These are phyloP conservation scores for Scelioninae gen. 1 DNA, from an alignment of 2,888 invertebrate species.

Conservation along the genomic window DNA sequence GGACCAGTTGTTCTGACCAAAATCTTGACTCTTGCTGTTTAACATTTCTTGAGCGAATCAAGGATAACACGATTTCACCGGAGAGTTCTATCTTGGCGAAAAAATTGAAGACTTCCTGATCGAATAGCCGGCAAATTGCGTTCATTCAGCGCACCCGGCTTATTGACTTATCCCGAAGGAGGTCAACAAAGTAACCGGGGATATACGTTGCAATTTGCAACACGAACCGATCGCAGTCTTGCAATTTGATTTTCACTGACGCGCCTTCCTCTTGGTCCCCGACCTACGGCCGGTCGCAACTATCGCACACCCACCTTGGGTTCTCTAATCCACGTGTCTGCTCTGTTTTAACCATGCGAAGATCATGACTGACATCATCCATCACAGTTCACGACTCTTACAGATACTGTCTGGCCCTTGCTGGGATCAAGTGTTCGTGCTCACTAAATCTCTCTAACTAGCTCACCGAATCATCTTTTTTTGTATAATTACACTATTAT, in stretches of 20 bases:
- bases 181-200: slow-evolving; percentile 53
- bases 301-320: slow-evolving; percentile 47
- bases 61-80: slow-evolving; percentile 29
- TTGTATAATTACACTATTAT: neutral
- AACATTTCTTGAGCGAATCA: slow-evolving; percentile 22
- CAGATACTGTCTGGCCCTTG: slow-evolving; percentile 78
- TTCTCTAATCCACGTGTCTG: slow-evolving; percentile 55
- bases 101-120: slow-evolving; percentile 58
- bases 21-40: slow-evolving; percentile 17
- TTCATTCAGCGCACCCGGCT: slow-evolving; percentile 47
- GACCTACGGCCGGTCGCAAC: slow-evolving; percentile 44
- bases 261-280: slow-evolving; percentile 58
- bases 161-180: slow-evolving; percentile 62
- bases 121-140: slow-evolving; percentile 54
- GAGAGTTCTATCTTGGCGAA: slow-evolving; percentile 21
- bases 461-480: slow-evolving; percentile 66
- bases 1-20: slow-evolving; percentile 9
- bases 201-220: slow-evolving; percentile 62
- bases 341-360: slow-evolving; percentile 42
- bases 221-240: slow-evolving; percentile 43
- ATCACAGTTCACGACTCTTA: slow-evolving; percentile 50
- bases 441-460: slow-evolving; percentile 60
- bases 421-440: slow-evolving; percentile 71
- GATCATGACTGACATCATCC: slow-evolving; percentile 58
- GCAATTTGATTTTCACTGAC: slow-evolving; percentile 60